phyloP scores from a whole-genome alignment of 2,797 vertebrate species.

The Dermochelys coriacea region DNA sequence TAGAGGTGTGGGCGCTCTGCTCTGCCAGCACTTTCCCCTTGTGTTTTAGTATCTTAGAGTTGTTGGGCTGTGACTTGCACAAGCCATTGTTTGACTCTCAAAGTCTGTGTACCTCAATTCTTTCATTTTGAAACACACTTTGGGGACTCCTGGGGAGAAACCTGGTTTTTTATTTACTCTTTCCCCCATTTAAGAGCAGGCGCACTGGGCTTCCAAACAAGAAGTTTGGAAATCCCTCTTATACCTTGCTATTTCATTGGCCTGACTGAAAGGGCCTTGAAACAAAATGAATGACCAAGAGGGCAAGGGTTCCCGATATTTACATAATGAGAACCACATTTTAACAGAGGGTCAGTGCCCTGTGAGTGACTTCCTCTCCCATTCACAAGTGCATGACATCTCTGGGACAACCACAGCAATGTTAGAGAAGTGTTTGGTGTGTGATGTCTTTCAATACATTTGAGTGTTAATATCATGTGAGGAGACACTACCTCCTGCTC shows the following conservation, averaged over 20 bases:
- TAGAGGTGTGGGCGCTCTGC: background rate
- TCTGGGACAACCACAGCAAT: constrained; percentile 24
- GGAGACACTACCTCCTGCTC: background rate
- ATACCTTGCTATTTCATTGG: constrained; percentile 17
- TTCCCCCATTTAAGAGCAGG: constrained; percentile 26
- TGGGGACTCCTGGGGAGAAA: constrained; percentile 37
- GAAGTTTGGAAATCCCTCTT: constrained; percentile 14
- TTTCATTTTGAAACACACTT: constrained; percentile 7
- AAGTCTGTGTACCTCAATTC: background rate
- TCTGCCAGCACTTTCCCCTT: background rate
- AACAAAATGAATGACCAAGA: constrained; percentile 41
- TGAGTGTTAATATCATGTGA: background rate
- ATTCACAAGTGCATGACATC: background rate
- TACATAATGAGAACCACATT: background rate
- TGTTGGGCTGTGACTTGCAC: background rate
- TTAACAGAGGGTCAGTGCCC: background rate
- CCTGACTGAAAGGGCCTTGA: constrained; percentile 28
- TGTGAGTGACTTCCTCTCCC: background rate
- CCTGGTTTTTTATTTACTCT: background rate
- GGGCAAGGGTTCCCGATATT: background rate
- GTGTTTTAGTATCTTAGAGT: background rate
- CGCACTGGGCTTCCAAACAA: background rate
- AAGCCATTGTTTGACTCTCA: background rate
- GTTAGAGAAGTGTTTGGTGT: background rate
- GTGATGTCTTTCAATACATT: background rate